phyloP scores from a whole-genome alignment of 2,113 vertebrate species.

The Nycticryphes semicollaris region DNA sequence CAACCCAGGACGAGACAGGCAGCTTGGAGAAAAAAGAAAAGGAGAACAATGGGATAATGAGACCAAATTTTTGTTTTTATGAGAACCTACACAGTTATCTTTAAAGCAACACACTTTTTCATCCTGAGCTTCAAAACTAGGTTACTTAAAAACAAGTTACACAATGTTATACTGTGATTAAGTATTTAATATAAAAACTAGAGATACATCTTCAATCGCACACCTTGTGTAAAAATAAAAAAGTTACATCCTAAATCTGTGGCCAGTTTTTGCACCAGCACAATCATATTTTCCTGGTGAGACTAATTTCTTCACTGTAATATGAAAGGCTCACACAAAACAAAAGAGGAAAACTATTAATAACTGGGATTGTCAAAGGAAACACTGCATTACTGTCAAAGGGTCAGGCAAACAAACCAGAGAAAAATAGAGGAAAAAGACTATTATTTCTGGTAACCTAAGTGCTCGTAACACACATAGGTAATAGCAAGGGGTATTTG shows the following conservation, averaged over 20 bases:
- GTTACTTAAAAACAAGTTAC: neutral
- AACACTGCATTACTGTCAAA: neutral
- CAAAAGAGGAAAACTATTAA: neutral
- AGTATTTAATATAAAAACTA: neutral
- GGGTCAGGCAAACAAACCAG: neutral
- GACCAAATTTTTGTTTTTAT: constrained; percentile 27
- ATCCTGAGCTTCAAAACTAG: constrained; percentile 11
- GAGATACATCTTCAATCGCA: neutral
- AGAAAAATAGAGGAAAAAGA: neutral
- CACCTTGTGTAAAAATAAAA: neutral
- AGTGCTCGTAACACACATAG: neutral
- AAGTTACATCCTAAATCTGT: neutral
- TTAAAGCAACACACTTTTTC: constrained; percentile 19
- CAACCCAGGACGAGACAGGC: constrained; percentile 95
- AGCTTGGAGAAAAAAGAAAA: constrained; percentile 76
- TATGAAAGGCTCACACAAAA: neutral
- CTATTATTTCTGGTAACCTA: neutral
- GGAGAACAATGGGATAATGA: constrained; percentile 40
- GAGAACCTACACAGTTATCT: constrained; percentile 11
- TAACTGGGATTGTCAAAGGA: neutral
- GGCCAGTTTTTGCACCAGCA: neutral
- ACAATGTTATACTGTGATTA: neutral
- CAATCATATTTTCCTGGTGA: neutral
- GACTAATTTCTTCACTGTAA: neutral
- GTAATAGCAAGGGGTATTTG: neutral